These are phyloP conservation scores for Microplitis mediator DNA, from an alignment of 1,140 invertebrate genomes.

Conservation along the genomic window DNA sequence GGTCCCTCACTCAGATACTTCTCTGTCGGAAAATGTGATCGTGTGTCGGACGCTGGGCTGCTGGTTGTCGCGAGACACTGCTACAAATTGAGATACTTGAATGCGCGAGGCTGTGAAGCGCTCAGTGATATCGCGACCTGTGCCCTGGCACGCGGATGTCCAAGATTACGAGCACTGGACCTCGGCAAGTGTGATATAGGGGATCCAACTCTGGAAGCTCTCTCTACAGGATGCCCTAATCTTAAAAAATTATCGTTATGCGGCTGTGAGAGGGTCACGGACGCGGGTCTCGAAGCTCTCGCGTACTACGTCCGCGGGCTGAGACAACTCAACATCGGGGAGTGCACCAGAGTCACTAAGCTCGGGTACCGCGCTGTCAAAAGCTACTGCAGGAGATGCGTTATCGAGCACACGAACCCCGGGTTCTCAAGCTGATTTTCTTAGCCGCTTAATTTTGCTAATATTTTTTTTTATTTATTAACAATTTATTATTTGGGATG, in stretches of 20 bases:
- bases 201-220: conserved; percentile 80
- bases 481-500: neutral
- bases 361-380: conserved; percentile 90
- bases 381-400: conserved; percentile 87
- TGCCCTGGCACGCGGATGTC: conserved; percentile 81
- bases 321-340: conserved; percentile 89
- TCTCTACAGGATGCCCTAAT: conserved; percentile 88
- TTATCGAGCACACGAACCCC: conserved; percentile 94
- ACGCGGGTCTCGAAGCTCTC: conserved; percentile 83
- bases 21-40: conserved; percentile 88
- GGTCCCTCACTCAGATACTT: conserved; percentile 83
- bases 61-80: conserved; percentile 87
- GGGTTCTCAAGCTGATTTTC: conserved; percentile 73
- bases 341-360: conserved; percentile 80
- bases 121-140: conserved; percentile 88
- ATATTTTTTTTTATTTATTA: neutral
- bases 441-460: conserved; percentile 5
- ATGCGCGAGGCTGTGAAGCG: conserved; percentile 89
- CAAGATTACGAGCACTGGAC: conserved; percentile 82
- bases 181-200: conserved; percentile 93
- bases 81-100: conserved; percentile 88
- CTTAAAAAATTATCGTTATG: conserved; percentile 87
- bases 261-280: conserved; percentile 87
- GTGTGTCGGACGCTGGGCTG: conserved; percentile 82
- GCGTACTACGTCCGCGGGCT: conserved; percentile 86